Evolutionary conservation across 2,888 invertebrate species (phyloP), one percentile per base, ranked within the genome.

Genomic region (Cyclophora albipunctata): DNA sequence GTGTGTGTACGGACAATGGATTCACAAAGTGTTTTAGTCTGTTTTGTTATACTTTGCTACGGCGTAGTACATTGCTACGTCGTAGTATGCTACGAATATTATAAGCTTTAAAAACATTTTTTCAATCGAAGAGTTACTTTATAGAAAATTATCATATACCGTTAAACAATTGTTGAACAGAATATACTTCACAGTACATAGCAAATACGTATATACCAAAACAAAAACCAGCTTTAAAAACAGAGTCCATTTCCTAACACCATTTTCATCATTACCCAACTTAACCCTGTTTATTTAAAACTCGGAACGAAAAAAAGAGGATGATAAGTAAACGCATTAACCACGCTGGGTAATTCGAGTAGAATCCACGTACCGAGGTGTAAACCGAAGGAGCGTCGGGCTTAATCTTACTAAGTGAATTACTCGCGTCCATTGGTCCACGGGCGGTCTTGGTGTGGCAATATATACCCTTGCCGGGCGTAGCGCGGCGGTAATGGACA

Each of bases 351-450:
- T 43, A 37, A 37, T 37, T 4, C 43, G 43, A 66, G 62, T 49
- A 49, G 51, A 51, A 63, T 66, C 67, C 65, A 61, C 69, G 71
- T 73, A 68, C 64, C 66, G 65, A 76, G 72, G 76, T 77, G 77
- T 76, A 73, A 78, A 79, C 63, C 67, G 61, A 4, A 48, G 63
- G 63, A 63, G 67, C 64, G 66, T 67, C 69, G 66, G 71, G 62
- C 71, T 77, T 78, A 79, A 81, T 80, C 78, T 78, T 70, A 66
- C 76, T 80, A 76, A 81, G 78, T 78, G 79, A 77, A 77, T 78
- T 77, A 75, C 72, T 52, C 49, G 50, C 37, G 52, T 48, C 49
- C 54, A 48, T 35, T 7, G 20, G 7, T 43, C 51, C 41, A 42
- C 37, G 44, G 45, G 47, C 43, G 43, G 46, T 45, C 46, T 5